A percentile compares a stretch with the other conserved stretches of the same genome.
These are phyloP conservation scores for Aphodius sticticus DNA, from an alignment of 2,888 invertebrate genomes.

Conservation along the genomic window DNA sequence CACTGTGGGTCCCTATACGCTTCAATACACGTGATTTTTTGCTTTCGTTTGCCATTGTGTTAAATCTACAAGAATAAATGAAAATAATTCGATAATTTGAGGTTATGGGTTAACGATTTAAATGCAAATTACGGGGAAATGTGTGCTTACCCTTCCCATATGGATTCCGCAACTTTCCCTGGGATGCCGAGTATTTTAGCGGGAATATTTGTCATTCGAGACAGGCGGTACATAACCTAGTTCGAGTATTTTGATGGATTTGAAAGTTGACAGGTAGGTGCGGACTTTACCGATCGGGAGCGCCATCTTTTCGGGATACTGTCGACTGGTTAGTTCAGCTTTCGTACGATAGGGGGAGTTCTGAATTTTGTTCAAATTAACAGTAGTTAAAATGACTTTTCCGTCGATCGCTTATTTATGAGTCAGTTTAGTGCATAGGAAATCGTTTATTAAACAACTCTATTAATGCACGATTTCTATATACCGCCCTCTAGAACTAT, in stretches of 20 bases:
- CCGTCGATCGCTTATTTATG: too few species aligned
- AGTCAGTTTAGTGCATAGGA: too few species aligned
- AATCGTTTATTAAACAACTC: too few species aligned
- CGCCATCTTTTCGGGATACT: neutral
- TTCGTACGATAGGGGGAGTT: neutral
- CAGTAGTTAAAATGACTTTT: too few species aligned
- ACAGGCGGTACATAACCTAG: slow-evolving; percentile 11
- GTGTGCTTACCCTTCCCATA: slow-evolving; percentile 45
- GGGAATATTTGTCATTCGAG: slow-evolving; percentile 26
- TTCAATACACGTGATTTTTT: slow-evolving; percentile 52
- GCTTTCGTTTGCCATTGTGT: slow-evolving; percentile 54
- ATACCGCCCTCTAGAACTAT: too few species aligned
- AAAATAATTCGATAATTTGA: neutral
- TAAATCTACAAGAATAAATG: slow-evolving; percentile 49
- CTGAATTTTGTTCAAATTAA: too few species aligned
- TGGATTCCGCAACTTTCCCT: slow-evolving; percentile 22
- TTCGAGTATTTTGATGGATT: neutral
- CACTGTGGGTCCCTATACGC: slow-evolving; percentile 79
- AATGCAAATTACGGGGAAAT: neutral
- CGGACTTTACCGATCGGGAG: neutral
- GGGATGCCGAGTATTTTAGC: slow-evolving; percentile 29
- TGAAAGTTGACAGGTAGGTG: neutral
- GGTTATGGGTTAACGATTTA: slow-evolving; percentile 8
- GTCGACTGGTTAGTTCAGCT: neutral
- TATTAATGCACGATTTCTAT: too few species aligned